phyloP scores from a whole-genome alignment of 2,888 invertebrate species.

The Lycaena phlaeas region DNA sequence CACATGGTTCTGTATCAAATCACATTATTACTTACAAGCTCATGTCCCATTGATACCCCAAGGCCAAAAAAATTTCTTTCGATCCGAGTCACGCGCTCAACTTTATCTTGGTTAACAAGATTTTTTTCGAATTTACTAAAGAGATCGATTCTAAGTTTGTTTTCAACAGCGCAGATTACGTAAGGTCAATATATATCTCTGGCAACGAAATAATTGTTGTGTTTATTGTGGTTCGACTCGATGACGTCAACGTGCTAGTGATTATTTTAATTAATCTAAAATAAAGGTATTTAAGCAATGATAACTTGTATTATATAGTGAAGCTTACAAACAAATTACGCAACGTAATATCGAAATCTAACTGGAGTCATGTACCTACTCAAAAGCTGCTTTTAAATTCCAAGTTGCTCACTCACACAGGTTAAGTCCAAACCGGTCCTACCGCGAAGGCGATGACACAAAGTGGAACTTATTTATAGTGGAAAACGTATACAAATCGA shows the following conservation, averaged over 20 bases:
- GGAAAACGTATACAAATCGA: slow-evolving; percentile 66
- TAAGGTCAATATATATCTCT: neutral
- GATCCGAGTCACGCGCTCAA: neutral
- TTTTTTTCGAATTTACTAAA: slow-evolving; percentile 1
- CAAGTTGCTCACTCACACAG: slow-evolving; percentile 40
- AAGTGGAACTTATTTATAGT: slow-evolving; percentile 65
- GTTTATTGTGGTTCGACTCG: slow-evolving; percentile 2
- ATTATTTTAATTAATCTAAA: slow-evolving; percentile 22
- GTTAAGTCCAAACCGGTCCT: slow-evolving; percentile 56
- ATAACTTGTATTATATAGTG: neutral
- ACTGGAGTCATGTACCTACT: slow-evolving; percentile 26
- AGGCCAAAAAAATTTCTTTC: neutral
- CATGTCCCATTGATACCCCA: too few relatives aligned
- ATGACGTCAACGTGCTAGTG: slow-evolving; percentile 33
- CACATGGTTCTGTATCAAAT: too few relatives aligned
- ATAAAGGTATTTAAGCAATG: slow-evolving; percentile 17
- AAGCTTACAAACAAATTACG: slow-evolving; percentile 40
- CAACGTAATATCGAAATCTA: slow-evolving; percentile 33
- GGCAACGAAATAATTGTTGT: neutral
- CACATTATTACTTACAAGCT: too few relatives aligned
- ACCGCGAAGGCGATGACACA: slow-evolving; percentile 49
- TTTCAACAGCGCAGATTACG: neutral
- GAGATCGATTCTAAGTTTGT: neutral
- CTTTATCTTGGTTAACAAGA: neutral
- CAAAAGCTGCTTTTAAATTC: slow-evolving; percentile 26